These are phyloP conservation scores for Margaritifera margaritifera DNA, from an alignment of 2,888 invertebrate genomes.

Conservation along the genomic window DNA sequence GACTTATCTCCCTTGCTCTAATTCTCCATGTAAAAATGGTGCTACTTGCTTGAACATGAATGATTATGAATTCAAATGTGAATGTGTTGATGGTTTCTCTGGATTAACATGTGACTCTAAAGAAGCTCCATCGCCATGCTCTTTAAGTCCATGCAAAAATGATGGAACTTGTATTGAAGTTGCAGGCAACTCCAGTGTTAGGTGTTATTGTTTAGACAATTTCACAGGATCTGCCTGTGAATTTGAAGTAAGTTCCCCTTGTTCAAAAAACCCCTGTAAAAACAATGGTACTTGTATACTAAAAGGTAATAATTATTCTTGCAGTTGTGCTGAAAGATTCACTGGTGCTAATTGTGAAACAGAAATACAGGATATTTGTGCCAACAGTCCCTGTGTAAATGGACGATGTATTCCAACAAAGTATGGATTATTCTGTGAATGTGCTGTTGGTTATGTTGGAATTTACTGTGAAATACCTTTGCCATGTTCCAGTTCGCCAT, in stretches of 20 bases:
- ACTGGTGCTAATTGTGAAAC: conserved; percentile 47
- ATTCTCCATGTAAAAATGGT: conserved; percentile 13
- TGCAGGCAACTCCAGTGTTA: conserved; percentile 13
- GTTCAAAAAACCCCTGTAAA: conserved; percentile 48
- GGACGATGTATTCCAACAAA: conserved; percentile 21
- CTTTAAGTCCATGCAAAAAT: conserved; percentile 31
- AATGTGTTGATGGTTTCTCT: conserved; percentile 7
- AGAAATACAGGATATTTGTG: conserved; percentile 16
- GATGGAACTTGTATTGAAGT: conserved; percentile 26
- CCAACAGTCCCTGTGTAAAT: conserved; percentile 2
- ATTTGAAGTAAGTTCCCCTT: conserved; percentile 12
- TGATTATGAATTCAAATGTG: not conserved
- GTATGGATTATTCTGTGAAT: conserved; percentile 44
- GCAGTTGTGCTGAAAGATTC: conserved; percentile 37
- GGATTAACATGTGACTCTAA: conserved; percentile 9
- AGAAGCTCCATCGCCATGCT: conserved; percentile 14
- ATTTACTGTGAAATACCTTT: conserved; percentile 47
- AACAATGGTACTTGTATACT: conserved; percentile 87
- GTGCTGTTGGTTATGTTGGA: conserved; percentile 55
- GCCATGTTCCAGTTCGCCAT: conserved; percentile 50
- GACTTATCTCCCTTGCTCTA: conserved; percentile 3
- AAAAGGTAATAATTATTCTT: conserved; percentile 70
- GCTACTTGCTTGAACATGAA: conserved; percentile 3
- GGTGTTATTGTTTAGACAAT: conserved; percentile 23
- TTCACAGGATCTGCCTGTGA: conserved; percentile 33